Evolutionary conservation across 1,140 invertebrate genomes (phyloP), one percentile per base, ranked within the genome.

Genomic region (Chionoecetes opilio): DNA sequence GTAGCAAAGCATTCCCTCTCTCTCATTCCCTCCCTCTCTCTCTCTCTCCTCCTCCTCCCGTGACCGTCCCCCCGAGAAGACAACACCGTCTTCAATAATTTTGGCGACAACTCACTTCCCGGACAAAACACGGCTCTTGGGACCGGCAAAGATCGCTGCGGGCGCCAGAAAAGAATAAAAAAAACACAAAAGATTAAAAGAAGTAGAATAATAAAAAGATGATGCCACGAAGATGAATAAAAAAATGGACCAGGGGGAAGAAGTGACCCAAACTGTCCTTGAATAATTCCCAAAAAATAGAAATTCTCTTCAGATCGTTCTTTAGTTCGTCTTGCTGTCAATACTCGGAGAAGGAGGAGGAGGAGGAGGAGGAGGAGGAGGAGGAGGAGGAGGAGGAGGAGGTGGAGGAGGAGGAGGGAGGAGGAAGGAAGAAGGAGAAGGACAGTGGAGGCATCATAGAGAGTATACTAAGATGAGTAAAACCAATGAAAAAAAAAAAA

Each of bases 101-200:
- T 75, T n/a, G 63, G 63, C 21, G 63, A 75, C 63, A 75, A 75
- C 63, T n/a, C 63, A n/a, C 11, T 75, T 0, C 63, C 5, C 63
- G 21, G n/a, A n/a, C n/a, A 75, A 75, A 75, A 75, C 21, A 75
- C 63, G n/a, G n/a, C 63, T 75, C 63, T 5, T 17, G 63, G 63
- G 63, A 75, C 63, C 6, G 63, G 63, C n/a, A 75, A 75, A 75
- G 63, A 75, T 75, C 63, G 63, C 63, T n/a, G 11, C 11, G 21
- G 11, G 63, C n/a, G 63, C 21, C n/a, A n/a, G n/a, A 92, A 82
- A 92, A 82, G 29, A 92, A n/a, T n/a, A n/a, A n/a, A 75, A 34
- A 92, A 82, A 38, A 92, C 6, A 82, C 29, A 92, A 63, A 34
- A 21, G 46, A 38, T 82, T 11, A 92, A 63, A n/a, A 38, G 38